Conservation (phyloP, 1,140 invertebrate genomes). For the Penaeus chinensis region DNA sequence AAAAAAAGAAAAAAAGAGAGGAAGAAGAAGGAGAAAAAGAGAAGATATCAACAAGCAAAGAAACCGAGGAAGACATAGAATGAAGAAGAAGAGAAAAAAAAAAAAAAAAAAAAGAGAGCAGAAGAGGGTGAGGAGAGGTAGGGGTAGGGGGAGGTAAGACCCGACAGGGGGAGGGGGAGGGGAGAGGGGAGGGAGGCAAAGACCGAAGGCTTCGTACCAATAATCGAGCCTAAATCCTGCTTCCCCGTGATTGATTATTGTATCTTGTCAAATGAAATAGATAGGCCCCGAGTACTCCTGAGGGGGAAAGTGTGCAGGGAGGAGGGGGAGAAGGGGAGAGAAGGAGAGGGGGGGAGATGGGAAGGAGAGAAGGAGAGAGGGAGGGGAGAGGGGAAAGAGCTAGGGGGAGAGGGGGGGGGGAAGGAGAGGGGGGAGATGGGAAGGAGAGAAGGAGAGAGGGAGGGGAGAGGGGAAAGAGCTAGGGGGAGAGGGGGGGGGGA, state of each 20-base stretch:
- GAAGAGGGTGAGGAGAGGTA: no score
- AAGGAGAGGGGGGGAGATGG: neutral
- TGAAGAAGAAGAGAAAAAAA: no score
- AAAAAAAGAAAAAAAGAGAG: no score
- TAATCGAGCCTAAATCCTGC: slow-evolving; percentile 44
- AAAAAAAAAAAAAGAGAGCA: no score
- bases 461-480: neutral
- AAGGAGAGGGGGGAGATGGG: no score
- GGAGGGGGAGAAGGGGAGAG: slow-evolving; percentile 1
- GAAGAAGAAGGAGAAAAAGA: no score
- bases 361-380: neutral
- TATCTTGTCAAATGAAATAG: slow-evolving; percentile 44
- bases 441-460: neutral
- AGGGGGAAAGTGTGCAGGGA: slow-evolving; percentile 9
- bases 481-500: neutral
- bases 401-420: neutral
- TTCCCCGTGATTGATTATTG: slow-evolving; percentile 35
- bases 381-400: no score
- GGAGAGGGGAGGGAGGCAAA: no score
- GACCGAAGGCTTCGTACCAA: slow-evolving; percentile 3
- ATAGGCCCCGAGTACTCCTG: slow-evolving; percentile 21
- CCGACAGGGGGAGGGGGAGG: no score
- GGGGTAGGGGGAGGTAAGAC: no score
- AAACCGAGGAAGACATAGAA: no score
- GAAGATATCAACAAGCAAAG: no score